Evolutionary conservation across 2,888 invertebrate genomes (phyloP).

Genomic region (Caenorhabditis sp.): DNA sequence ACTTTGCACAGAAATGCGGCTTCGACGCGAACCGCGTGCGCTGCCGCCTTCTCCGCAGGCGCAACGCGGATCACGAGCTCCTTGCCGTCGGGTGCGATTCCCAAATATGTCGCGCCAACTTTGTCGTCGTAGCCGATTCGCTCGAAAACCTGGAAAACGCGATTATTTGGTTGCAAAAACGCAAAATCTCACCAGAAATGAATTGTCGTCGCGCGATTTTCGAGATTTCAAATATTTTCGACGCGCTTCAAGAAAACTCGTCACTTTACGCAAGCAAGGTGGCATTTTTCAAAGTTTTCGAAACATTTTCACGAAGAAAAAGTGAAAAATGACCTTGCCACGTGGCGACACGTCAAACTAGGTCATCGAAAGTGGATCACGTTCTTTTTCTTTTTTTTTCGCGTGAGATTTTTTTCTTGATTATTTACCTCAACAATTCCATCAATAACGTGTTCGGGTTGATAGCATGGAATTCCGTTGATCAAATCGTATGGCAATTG

Average conservation of each 20-base stretch:
- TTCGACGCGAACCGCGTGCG: slow-evolving; percentile 45
- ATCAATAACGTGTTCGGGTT: slow-evolving; percentile 44
- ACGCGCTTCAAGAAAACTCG: no score
- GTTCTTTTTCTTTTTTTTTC: no score
- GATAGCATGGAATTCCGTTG: slow-evolving; percentile 54
- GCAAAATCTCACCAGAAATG: neutral
- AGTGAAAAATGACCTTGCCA: no score
- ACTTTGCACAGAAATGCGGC: slow-evolving; percentile 55
- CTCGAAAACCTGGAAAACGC: slow-evolving; percentile 52
- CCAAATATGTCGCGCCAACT: slow-evolving; percentile 58
- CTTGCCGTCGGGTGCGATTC: slow-evolving; percentile 40
- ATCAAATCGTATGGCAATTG: slow-evolving; percentile 34
- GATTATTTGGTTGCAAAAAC: neutral
- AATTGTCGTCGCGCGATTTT: no score
- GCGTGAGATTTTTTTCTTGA: no score
- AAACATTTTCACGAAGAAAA: no score
- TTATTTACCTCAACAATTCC: slow-evolving; percentile 38
- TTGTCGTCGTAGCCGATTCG: slow-evolving; percentile 59
- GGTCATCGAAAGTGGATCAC: no score
- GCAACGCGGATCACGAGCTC: slow-evolving; percentile 58
- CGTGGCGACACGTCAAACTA: no score
- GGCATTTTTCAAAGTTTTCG: no score
- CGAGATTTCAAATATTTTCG: no score
- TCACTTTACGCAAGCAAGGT: no score
- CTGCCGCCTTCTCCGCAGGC: slow-evolving; percentile 15